Conservation (phyloP, 2,113 vertebrate species). For the Cephalopholis sonnerati region DNA sequence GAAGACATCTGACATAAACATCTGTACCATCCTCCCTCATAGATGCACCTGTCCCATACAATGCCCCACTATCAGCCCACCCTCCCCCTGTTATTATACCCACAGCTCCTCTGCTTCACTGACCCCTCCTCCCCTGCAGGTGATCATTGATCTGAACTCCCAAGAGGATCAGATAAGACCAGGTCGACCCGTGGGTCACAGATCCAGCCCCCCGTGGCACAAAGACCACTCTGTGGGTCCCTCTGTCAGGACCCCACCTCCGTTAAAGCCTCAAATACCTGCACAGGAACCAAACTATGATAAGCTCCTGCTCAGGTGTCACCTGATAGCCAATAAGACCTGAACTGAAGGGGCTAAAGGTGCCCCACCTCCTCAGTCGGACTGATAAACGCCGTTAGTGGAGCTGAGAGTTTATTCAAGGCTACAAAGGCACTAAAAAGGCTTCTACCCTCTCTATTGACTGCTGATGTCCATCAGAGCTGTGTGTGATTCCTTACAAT, state of each 20-base stretch:
- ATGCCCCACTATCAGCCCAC: constrained; percentile 30
- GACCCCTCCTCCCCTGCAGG: neutral
- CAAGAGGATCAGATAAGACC: constrained; percentile 58
- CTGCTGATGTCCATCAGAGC: fast-evolving
- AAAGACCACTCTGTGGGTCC: constrained; percentile 69
- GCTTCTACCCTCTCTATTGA: neutral
- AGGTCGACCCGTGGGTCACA: constrained; percentile 49
- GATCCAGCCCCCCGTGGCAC: constrained; percentile 37
- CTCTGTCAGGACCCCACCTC: constrained; percentile 29
- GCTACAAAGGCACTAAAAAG: neutral
- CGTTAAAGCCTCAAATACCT: constrained; percentile 34
- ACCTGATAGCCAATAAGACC: constrained; percentile 53
- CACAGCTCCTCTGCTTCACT: neutral
- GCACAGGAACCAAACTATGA: constrained; percentile 31
- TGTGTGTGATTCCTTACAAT: neutral
- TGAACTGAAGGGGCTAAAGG: neutral
- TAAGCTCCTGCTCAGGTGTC: constrained; percentile 69
- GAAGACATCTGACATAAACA: constrained; percentile 10
- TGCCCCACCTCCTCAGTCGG: neutral
- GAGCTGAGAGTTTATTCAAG: constrained; percentile 22
- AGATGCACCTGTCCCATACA: constrained; percentile 52
- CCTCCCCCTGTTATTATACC: constrained; percentile 31
- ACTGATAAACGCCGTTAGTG: constrained; percentile 24
- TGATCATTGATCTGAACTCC: constrained; percentile 43
- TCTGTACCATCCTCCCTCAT: neutral